These are phyloP conservation scores for Drosophila bocqueti DNA, from an alignment of 1,140 invertebrate genomes.

Conservation along the genomic window DNA sequence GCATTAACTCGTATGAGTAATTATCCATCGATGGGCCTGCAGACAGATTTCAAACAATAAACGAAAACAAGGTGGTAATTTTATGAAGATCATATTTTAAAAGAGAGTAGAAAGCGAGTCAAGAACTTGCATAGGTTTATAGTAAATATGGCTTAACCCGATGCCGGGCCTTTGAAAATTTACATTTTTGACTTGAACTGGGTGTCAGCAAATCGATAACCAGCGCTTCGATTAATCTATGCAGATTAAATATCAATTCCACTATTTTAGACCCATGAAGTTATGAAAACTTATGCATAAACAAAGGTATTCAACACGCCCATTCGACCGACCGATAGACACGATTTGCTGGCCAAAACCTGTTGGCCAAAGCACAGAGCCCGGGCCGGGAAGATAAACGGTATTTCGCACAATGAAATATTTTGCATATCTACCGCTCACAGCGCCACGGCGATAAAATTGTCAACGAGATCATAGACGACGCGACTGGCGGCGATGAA, in stretches of 20 bases:
- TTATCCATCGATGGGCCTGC: conserved; percentile 12
- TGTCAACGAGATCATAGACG: conserved; percentile 84
- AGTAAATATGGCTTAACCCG: neutral
- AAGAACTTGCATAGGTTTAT: neutral
- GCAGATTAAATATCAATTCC: conserved; percentile 28
- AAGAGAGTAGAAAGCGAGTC: neutral
- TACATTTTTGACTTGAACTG: neutral
- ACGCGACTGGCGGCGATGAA: conserved; percentile 76
- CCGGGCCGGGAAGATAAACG: conserved; percentile 59
- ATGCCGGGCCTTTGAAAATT: neutral
- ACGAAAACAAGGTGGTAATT: conserved; percentile 15
- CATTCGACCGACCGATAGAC: conserved; percentile 6
- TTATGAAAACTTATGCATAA: conserved; percentile 15
- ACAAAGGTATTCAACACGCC: conserved; percentile 10
- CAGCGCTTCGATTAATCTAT: conserved; percentile 24
- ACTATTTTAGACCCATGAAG: conserved; percentile 4
- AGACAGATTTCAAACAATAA: conserved; percentile 4
- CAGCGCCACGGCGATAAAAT: conserved; percentile 75
- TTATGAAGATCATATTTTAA: conserved; percentile 1
- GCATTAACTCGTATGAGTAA: conserved; percentile 44
- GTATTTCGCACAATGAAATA: conserved; percentile 79
- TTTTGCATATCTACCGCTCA: conserved; percentile 79
- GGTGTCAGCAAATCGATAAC: conserved; percentile 30
- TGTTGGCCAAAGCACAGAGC: conserved; percentile 23
- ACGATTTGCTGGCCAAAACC: conserved; percentile 30